A percentile compares a stretch with the other conserved stretches of the same genome.
Evolutionary conservation across 2,888 invertebrate genomes (phyloP).

Genomic region (Dryomyza anilis): DNA sequence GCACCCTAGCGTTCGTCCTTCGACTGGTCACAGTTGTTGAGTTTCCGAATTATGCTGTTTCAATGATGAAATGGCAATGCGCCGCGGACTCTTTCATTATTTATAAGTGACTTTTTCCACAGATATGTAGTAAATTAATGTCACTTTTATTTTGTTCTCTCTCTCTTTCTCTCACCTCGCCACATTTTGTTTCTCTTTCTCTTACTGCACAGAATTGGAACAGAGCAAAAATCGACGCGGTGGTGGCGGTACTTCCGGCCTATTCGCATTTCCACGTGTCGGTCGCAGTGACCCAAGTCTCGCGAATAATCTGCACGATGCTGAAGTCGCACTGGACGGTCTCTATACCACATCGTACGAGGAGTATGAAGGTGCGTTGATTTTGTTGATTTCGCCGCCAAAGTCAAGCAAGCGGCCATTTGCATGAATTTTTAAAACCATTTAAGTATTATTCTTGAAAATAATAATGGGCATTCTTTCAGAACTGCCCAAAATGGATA

Average conservation of each 20-base stretch:
- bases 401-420: background rate
- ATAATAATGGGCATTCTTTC: too few species aligned
- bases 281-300: slow-evolving; percentile 64
- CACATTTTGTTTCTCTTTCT: background rate
- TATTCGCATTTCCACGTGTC: slow-evolving; percentile 69
- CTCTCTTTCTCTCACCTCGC: background rate
- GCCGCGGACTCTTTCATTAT: background rate
- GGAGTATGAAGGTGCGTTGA: slow-evolving; percentile 64
- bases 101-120: background rate
- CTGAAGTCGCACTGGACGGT: slow-evolving; percentile 43
- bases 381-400: background rate
- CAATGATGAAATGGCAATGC: too few species aligned
- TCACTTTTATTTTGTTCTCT: too few species aligned
- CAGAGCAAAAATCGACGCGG: slow-evolving; percentile 61
- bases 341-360: slow-evolving; percentile 63
- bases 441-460: too few species aligned
- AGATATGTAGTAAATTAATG: background rate
- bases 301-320: slow-evolving; percentile 42
- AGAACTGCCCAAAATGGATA: slow-evolving; percentile 54
- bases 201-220: slow-evolving; percentile 47
- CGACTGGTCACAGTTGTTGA: slow-evolving; percentile 12
- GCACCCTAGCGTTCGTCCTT: background rate
- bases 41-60: background rate
- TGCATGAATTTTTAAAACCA: too few species aligned
- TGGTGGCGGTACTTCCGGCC: slow-evolving; percentile 66